phyloP scores from a whole-genome alignment of 2,888 invertebrate species.

The Eugnorisma glareosa region DNA sequence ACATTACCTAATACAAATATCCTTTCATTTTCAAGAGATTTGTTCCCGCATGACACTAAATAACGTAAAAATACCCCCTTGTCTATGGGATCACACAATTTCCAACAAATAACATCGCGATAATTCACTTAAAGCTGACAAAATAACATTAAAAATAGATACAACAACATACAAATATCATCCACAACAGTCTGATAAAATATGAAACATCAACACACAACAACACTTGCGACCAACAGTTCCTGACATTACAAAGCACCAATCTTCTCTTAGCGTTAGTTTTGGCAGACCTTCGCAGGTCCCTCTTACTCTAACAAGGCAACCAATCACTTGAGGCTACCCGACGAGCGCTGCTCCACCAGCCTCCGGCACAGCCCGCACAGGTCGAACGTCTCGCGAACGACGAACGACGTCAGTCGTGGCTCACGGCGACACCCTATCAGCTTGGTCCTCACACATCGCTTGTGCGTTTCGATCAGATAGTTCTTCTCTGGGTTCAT shows the following conservation, averaged over 20 bases:
- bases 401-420: constrained; percentile 71
- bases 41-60: constrained; percentile 27
- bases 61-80: constrained; percentile 15
- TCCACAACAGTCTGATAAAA: constrained; percentile 24
- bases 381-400: constrained; percentile 65
- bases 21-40: constrained; percentile 12
- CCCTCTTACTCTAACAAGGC: constrained; percentile 53
- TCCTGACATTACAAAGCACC: constrained; percentile 49
- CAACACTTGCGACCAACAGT: constrained; percentile 36
- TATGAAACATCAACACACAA: constrained; percentile 44
- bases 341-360: constrained; percentile 22
- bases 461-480: constrained; percentile 68
- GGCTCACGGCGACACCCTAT: constrained; percentile 72
- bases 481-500: constrained; percentile 76
- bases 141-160: constrained; percentile 18
- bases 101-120: constrained; percentile 17
- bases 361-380: constrained; percentile 70
- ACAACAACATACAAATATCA: constrained; percentile 22
- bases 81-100: background rate
- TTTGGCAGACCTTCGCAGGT: constrained; percentile 45
- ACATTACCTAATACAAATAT: constrained; percentile 17
- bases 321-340: constrained; percentile 19
- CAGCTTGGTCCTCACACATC: constrained; percentile 75
- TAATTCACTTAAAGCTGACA: constrained; percentile 37
- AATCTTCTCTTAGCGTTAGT: constrained; percentile 35